These are phyloP conservation scores for Cremastinae sp. DNA, from an alignment of 2,888 invertebrate species.

Conservation along the genomic window DNA sequence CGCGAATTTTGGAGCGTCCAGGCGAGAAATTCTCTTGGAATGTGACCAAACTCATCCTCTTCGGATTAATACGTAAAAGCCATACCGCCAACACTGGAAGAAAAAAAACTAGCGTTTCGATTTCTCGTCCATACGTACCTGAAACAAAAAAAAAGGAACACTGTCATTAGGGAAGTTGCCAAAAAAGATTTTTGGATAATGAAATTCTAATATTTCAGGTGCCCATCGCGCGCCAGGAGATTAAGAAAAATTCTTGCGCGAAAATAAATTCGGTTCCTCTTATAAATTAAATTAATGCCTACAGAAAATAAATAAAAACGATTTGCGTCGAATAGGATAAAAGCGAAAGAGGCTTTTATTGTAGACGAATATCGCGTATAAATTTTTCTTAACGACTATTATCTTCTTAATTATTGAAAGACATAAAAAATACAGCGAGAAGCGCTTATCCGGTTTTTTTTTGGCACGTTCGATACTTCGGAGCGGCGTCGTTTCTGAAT, in stretches of 20 bases:
- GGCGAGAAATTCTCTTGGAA: conserved; percentile 1
- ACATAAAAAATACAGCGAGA: background rate
- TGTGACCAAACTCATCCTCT: no score
- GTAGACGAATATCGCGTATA: no score
- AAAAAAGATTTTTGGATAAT: background rate
- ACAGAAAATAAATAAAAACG: background rate
- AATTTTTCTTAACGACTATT: no score
- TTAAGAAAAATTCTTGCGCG: no score
- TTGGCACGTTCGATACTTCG: no score
- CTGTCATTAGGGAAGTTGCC: background rate
- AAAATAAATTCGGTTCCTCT: no score
- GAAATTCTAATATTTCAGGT: background rate
- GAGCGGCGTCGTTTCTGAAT: no score
- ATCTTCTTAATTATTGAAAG: no score
- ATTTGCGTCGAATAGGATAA: background rate
- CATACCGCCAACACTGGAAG: background rate
- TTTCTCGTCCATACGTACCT: conserved; percentile 38
- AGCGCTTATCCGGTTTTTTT: no score
- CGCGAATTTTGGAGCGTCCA: background rate
- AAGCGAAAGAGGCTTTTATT: background rate
- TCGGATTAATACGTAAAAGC: background rate
- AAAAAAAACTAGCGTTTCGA: conserved; percentile 9
- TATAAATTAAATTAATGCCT: background rate
- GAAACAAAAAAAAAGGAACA: conserved; percentile 37
- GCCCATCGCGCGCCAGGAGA: no score